Evolutionary conservation across 1,140 invertebrate genomes (phyloP).

Genomic region (Augochlora pura): DNA sequence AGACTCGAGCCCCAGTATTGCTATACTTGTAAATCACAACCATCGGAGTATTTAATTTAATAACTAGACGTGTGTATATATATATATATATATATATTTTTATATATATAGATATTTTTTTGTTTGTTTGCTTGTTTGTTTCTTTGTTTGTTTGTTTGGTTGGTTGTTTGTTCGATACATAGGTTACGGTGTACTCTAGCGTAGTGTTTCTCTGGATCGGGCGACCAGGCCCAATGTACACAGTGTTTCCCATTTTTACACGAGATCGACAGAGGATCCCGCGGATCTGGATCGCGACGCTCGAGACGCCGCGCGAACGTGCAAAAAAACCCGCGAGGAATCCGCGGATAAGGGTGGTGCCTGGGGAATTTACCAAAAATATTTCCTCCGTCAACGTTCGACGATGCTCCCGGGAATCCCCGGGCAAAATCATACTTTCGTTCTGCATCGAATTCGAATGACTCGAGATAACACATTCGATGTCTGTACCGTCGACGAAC

Average conservation of each 20-base stretch:
- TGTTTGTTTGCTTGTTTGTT: too few species aligned
- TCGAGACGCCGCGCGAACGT: not conserved
- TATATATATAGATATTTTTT: constrained; percentile 36
- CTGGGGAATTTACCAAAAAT: too few species aligned
- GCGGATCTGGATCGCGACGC: constrained; percentile 28
- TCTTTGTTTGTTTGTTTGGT: not conserved
- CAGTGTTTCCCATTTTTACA: constrained; percentile 18
- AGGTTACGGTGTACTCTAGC: constrained; percentile 55
- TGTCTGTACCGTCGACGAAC: too few species aligned
- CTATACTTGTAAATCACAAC: constrained; percentile 80
- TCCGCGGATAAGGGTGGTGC: too few species aligned
- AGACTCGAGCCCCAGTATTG: constrained; percentile 67
- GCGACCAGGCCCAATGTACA: constrained; percentile 62
- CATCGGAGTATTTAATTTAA: constrained; percentile 78
- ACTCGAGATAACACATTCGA: too few species aligned
- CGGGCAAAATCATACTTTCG: too few species aligned
- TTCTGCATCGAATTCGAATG: too few species aligned
- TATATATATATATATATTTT: constrained; percentile 50
- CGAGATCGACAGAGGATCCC: constrained; percentile 37
- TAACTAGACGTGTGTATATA: constrained; percentile 64
- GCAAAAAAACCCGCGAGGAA: too few species aligned
- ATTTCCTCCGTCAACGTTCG: too few species aligned
- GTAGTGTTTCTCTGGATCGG: constrained; percentile 52
- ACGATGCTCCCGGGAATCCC: too few species aligned
- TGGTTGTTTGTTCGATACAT: constrained; percentile 51